These are phyloP conservation scores for Himantopus leucocephalus DNA, from an alignment of 2,113 vertebrate species.

Conservation along the genomic window DNA sequence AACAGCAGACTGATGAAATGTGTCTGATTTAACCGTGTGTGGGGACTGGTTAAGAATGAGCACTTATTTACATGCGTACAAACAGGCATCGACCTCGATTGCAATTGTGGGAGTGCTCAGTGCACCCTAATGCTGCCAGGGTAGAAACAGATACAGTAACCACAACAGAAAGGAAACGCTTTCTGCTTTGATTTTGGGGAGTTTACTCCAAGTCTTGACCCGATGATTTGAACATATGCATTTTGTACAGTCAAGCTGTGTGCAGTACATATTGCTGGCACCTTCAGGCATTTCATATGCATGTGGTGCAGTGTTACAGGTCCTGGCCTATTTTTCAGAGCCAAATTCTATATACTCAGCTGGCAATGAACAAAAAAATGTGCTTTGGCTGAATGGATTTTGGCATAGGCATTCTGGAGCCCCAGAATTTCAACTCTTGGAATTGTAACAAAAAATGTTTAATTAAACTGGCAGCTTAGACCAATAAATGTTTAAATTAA, in stretches of 20 bases:
- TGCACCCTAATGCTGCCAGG: not conserved
- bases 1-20: not conserved
- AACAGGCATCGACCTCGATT: accelerated
- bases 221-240: conserved; percentile 15
- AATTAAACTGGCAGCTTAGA: conserved; percentile 51
- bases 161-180: conserved; percentile 19
- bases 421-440: conserved; percentile 14
- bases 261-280: conserved; percentile 50
- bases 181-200: not conserved
- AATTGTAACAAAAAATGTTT: conserved; percentile 23
- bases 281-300: conserved; percentile 27
- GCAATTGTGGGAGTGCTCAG: not conserved
- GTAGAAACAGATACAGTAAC: conserved; percentile 50
- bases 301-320: conserved; percentile 35
- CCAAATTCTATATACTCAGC: conserved; percentile 64
- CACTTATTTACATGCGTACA: not conserved
- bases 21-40: not conserved
- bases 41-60: not conserved
- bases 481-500: conserved; percentile 30
- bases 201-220: conserved; percentile 32
- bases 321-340: conserved; percentile 45
- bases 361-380: conserved; percentile 53
- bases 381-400: conserved; percentile 41
- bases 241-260: conserved; percentile 41
- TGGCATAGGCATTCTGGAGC: conserved; percentile 23